Evolutionary conservation across 2,797 vertebrate species (phyloP).

Genomic region (Micropoecilia bifurca): DNA sequence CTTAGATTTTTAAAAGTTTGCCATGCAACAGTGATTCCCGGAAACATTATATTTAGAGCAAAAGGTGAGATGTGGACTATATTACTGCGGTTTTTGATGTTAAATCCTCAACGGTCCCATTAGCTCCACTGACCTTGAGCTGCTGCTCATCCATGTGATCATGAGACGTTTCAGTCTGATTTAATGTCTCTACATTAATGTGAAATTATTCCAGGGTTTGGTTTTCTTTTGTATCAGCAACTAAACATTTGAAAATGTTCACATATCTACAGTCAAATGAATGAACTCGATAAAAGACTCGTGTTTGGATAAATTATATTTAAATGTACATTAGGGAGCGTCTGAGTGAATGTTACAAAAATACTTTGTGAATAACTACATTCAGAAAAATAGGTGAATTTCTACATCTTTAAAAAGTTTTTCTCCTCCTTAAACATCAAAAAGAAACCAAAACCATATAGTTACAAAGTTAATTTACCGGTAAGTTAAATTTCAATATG

Average conservation of each 20-base stretch:
- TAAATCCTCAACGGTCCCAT: conserved; percentile 12
- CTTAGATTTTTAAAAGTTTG: background rate
- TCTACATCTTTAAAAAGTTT: background rate
- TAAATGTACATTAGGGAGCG: background rate
- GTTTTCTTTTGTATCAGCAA: background rate
- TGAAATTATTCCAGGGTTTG: background rate
- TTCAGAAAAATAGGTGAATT: background rate
- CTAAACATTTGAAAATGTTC: background rate
- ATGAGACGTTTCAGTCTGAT: background rate
- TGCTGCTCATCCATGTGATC: background rate
- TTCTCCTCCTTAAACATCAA: background rate
- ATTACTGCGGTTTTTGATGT: background rate
- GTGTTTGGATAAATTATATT: background rate
- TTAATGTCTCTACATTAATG: no score
- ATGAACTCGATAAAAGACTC: background rate
- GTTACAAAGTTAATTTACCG: background rate
- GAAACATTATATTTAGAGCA: background rate
- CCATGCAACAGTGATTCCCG: background rate
- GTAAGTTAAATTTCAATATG: background rate
- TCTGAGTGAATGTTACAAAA: background rate
- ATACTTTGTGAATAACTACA: background rate
- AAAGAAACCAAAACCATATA: background rate
- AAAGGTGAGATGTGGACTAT: background rate
- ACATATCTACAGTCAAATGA: background rate
- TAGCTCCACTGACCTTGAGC: conserved; percentile 2